phyloP scores from a whole-genome alignment of 2,888 invertebrate species.

The Xestia c-nigrum region DNA sequence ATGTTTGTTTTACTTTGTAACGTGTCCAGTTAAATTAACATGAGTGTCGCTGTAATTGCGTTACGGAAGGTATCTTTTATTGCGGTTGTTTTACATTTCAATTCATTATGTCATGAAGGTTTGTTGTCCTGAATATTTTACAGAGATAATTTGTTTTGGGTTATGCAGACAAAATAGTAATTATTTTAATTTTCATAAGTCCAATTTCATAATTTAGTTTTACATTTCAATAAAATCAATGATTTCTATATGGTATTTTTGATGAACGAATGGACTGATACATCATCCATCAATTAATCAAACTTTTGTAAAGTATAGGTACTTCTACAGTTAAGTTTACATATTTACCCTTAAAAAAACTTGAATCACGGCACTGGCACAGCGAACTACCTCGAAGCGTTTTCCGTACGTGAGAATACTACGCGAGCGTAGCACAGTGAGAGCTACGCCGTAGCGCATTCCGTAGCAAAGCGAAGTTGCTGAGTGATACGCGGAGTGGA shows the following conservation, averaged over 20 bases:
- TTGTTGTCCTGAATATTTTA: neutral
- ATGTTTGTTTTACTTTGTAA: neutral
- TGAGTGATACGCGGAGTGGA: no score
- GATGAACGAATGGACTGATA: neutral
- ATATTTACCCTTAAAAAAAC: neutral
- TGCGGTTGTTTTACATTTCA: neutral
- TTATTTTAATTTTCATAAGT: neutral
- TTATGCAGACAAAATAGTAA: neutral
- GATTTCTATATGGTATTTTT: neutral
- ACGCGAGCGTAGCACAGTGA: conserved; percentile 16
- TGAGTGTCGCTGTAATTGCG: conserved; percentile 1
- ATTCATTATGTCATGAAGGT: neutral
- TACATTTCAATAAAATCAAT: conserved; percentile 3
- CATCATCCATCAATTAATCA: neutral
- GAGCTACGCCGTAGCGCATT: conserved; percentile 28
- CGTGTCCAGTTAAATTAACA: conserved; percentile 18
- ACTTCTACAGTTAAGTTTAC: neutral
- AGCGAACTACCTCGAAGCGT: neutral
- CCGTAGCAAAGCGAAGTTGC: conserved; percentile 5
- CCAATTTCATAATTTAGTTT: neutral
- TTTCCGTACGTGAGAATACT: neutral
- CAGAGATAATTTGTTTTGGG: neutral
- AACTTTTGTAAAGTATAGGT: no score
- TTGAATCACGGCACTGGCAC: neutral
- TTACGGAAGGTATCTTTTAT: conserved; percentile 6